Evolutionary conservation across 2,888 invertebrate genomes (phyloP), one percentile per base, ranked within the genome.

Genomic region (Diarsia dahlii): DNA sequence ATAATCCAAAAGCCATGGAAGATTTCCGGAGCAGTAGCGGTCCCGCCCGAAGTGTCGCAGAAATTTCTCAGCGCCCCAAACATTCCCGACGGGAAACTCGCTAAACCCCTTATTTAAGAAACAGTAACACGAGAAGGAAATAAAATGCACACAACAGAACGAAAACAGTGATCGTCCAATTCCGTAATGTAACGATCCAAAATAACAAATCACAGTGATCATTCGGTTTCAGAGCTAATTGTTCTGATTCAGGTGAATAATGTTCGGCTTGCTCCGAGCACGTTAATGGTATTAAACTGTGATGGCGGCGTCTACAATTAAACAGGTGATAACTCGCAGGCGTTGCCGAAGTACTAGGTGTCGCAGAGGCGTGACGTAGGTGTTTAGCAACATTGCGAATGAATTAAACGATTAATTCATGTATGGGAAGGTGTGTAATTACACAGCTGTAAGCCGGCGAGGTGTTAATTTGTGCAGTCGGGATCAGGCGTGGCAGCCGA

Each of bases 371-470:
- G 81, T 84, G 81, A 82, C 82, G 81, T 77, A 85, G 69, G 65
- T 87, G 81, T 82, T 86, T 82, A 78, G 82, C 75, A 79, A 86
- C 82, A 84, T 75, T 71, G 64, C 84, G 80, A 87, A 87, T 86
- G 85, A 86, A 86, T 90, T 87, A 88, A 87, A 81, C 88, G 80
- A 89, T 91, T 90, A 89, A 90, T 90, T 84, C 84, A 85, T 84
- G 86, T 88, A 90, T 84, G 76, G 80, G 74, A 77, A 84, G 81
- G 77, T 81, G 78, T 87, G 87, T 90, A 91, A 91, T 90, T 90
- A 91, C 89, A 84, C 77, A 72, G 81, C 71, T 84, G 81, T 85
- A 85, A 86, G 82, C 76, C 82, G 75, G 81, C 65, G 81, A 87
- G 80, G 84, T 85, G 90, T 90, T 90, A 87, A 90, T 90, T 90